A percentile compares a stretch with the other conserved stretches of the same genome.
These are phyloP conservation scores for Macrotis lagotis DNA, from an alignment of 2,113 vertebrate species.

Conservation along the genomic window DNA sequence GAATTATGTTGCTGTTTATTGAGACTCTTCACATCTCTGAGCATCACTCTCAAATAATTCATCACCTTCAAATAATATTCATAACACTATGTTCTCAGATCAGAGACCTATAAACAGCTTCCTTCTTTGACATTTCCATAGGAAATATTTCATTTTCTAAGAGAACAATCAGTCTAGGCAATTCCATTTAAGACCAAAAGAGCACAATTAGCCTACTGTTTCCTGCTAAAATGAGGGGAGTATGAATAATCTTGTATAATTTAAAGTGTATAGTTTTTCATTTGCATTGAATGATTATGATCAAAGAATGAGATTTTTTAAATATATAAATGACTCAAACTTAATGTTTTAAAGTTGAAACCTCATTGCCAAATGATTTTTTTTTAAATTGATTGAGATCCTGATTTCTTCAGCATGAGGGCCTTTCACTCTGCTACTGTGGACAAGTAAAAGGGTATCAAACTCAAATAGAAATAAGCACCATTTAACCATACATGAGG, in stretches of 20 bases:
- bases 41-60: conserved; percentile 26
- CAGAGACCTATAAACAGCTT: conserved; percentile 35
- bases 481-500: too few relatives aligned
- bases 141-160: conserved; percentile 56
- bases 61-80: conserved; percentile 17
- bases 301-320: background rate
- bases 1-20: conserved; percentile 33
- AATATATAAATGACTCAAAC: conserved; percentile 24
- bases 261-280: conserved; percentile 5
- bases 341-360: conserved; percentile 13
- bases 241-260: conserved; percentile 8
- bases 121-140: conserved; percentile 44
- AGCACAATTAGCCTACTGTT: conserved; percentile 37
- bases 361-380: background rate
- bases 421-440: background rate
- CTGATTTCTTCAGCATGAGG: background rate
- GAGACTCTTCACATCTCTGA: conserved; percentile 21
- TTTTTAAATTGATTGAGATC: background rate
- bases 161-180: background rate
- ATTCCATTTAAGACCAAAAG: conserved; percentile 26
- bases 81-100: conserved; percentile 18
- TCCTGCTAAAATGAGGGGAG: conserved; percentile 31
- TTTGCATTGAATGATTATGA: conserved; percentile 16
- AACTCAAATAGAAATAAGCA: background rate
- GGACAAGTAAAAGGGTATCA: background rate